Evolutionary conservation across 2,888 invertebrate species (phyloP).

Genomic region (Ephialtes manifestator): DNA sequence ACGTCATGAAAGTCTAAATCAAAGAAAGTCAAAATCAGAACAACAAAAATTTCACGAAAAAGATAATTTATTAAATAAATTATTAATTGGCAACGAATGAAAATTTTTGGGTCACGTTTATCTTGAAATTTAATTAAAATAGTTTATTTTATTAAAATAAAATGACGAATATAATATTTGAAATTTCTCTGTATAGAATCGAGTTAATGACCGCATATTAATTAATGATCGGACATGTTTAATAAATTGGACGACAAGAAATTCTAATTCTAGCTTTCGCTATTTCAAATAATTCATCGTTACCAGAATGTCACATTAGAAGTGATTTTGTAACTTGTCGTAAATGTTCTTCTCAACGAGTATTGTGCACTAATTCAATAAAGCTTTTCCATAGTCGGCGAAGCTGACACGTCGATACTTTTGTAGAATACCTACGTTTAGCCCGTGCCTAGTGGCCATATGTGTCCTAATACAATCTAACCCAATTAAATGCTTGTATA

Average conservation of each 20-base stretch:
- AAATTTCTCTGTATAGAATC: background rate
- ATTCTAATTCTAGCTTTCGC: background rate
- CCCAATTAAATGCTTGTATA: slow-evolving; percentile 45
- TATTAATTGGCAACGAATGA: too few species aligned
- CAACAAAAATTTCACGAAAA: too few species aligned
- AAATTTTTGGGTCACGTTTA: background rate
- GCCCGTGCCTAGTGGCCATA: background rate
- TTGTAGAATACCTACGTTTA: background rate
- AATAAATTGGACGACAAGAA: background rate
- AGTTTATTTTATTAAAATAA: background rate
- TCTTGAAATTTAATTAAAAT: background rate
- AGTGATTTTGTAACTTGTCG: background rate
- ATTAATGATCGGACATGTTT: background rate
- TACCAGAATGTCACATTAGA: background rate
- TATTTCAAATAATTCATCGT: background rate
- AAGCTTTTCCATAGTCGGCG: background rate
- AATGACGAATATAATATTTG: background rate
- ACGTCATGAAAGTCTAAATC: too few species aligned
- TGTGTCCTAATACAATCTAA: slow-evolving; percentile 17
- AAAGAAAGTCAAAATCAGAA: too few species aligned
- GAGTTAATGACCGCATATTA: slow-evolving; percentile 9
- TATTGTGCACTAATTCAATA: background rate
- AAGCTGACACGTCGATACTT: background rate
- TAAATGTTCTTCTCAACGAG: background rate
- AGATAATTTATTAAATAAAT: too few species aligned